Conservation (phyloP, 2,888 invertebrate genomes). For the Adelognathus sp. region DNA sequence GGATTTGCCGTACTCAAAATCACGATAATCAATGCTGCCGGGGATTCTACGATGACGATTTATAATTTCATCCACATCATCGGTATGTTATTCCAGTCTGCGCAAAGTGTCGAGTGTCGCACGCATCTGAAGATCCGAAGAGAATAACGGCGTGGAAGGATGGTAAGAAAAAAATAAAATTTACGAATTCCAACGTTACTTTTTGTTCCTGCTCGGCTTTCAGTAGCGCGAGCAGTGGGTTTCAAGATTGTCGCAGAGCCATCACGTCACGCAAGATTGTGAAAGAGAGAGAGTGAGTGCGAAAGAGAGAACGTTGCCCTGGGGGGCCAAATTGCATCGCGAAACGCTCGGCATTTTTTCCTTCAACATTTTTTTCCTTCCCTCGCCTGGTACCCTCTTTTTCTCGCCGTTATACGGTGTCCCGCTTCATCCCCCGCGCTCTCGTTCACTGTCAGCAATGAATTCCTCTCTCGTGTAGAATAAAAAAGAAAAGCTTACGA, state of each 20-base stretch:
- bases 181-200: background rate
- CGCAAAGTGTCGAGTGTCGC: background rate
- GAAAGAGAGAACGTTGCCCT: slow-evolving; percentile 29
- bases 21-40: background rate
- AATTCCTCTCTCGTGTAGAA: slow-evolving; percentile 54
- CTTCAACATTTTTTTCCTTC: slow-evolving; percentile 12
- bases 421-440: background rate
- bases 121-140: background rate
- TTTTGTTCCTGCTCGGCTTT: background rate
- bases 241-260: slow-evolving; percentile 23
- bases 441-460: slow-evolving; percentile 40
- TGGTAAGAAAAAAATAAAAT: background rate
- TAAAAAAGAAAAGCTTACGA: slow-evolving; percentile 54
- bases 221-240: slow-evolving; percentile 6
- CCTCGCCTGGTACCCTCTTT: background rate
- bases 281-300: slow-evolving; percentile 8
- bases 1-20: background rate
- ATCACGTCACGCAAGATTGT: slow-evolving; percentile 39
- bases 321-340: slow-evolving; percentile 55
- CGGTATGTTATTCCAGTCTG: background rate
- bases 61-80: background rate
- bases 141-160: background rate
- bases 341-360: slow-evolving; percentile 56
- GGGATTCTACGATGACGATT: background rate
- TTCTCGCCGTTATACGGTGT: slow-evolving; percentile 2